Evolutionary conservation across 2,888 invertebrate species (phyloP).

Genomic region (Andrena trimmerana): DNA sequence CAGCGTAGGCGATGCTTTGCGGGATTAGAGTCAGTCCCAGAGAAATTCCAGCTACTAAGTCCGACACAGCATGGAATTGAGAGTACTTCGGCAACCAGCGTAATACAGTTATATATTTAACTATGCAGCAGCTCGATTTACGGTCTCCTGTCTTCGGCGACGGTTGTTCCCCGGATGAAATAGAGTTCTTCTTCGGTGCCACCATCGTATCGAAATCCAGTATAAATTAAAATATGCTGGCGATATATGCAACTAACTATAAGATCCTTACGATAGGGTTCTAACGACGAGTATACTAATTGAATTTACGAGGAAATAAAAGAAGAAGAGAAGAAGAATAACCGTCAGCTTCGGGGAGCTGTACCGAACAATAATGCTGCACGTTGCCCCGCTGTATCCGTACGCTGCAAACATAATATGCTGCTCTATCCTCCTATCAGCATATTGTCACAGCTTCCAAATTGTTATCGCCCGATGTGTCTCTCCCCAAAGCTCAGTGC

Average conservation of each 20-base stretch:
- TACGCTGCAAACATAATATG: constrained; percentile 18
- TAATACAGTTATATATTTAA: constrained; percentile 86
- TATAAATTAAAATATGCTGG: neutral
- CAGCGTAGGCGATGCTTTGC: constrained; percentile 96
- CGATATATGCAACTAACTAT: neutral
- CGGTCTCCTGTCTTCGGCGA: constrained; percentile 22
- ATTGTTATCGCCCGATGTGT: constrained; percentile 56
- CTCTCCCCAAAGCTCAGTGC: constrained; percentile 49
- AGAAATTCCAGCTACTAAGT: constrained; percentile 95
- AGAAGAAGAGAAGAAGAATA: neutral
- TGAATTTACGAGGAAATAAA: neutral
- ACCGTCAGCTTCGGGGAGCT: neutral
- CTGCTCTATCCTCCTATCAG: constrained; percentile 33
- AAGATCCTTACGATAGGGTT: neutral
- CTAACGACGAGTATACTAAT: neutral
- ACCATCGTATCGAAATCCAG: constrained; percentile 36
- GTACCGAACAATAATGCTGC: neutral
- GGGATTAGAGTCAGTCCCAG: constrained; percentile 96
- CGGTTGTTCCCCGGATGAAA: constrained; percentile 6
- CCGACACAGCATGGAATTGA: constrained; percentile 90
- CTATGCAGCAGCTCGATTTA: constrained; percentile 4
- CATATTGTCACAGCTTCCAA: constrained; percentile 19
- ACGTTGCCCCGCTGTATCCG: neutral
- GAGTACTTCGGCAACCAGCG: constrained; percentile 90
- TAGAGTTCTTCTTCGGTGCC: constrained; percentile 3